Base-by-base conservation (phyloP, 2,888 invertebrate genomes). In the Dryocosmus kuriphilus region DNA sequence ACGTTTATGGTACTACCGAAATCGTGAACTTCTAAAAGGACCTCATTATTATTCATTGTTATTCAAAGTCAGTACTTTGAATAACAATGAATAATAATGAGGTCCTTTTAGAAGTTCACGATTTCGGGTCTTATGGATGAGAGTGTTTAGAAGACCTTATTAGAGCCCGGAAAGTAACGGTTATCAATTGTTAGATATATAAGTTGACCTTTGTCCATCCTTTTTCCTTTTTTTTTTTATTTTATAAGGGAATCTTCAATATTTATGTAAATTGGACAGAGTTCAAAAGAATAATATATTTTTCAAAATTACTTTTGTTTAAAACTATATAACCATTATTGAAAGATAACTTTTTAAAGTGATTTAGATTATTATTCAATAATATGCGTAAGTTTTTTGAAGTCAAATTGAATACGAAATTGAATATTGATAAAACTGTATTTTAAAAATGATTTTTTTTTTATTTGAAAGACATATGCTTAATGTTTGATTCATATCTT, bases 11-110 rank as follows among this genome's bases (percentile, higher is more conserved):
- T 46, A 30, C 46, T 8, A 71, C 67, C 46, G 27, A 71, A 71
- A 30, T 71, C 27, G 19, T 30, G 8, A 71, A 71, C 46, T 71
- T 71, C 27, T 46, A 46, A 24, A 71, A 11, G 46, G 19, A 27
- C 51, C 46, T 24, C 30, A 71, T 71, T 51, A n/a, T 71, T 51
- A 67, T 67, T 67, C 67, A 27, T 67, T 67, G 67, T n/a, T 46
- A 41, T 30, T 71, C 41, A 46, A 46, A 27, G 19, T 19, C n/a
- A n/a, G n/a, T n/a, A 19, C 19, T 27, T 46, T 46, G 41, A 71
- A 30, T 41, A 46, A n/a, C 67, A 67, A 67, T 27, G 67, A 67
- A 67, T 67, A 51, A 71, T n/a, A 51, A 71, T 71, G 30, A 24
- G 46, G 51, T 27, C 19, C 46, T 11, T 71, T 24, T 46, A 46